Evolutionary conservation across 2,888 invertebrate species (phyloP), one percentile per base, ranked within the genome.

Genomic region (Mylabris sibirica): DNA sequence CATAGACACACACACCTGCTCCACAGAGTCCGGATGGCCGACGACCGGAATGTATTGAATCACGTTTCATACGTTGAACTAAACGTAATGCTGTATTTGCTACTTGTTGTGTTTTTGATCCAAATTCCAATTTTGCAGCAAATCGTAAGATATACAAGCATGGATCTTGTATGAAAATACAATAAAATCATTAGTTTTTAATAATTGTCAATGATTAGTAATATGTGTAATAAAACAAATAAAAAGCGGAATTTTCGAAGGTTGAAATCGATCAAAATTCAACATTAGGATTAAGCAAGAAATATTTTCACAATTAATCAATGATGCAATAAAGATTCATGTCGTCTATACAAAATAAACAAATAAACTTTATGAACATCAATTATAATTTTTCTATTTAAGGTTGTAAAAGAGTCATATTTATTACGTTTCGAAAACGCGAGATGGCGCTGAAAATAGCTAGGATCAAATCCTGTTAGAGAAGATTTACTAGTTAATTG

Each of bases 11-110:
- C 60, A 35, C 60, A 96, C 96, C 96, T 82, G 99, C 99, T 26
- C 99, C 99, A 86, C 99, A 99, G 22, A 99, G 89, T 12, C 99
- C 99, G 0, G 98, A 97, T 1, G 99, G 99, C 76, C 98, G 87
- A 69, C 99, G 88, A 8, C 99, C 99, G 0, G 95, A 96, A 83
- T 98, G 97, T 84, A 99, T 94, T 84, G 97, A 98, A 85, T 99
- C 99, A 79, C 96, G 90, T 85, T 98, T 99, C 99, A 99, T 99
- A 77, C 99, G 89, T 85, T 97, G 94, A 24, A 99, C 96, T 70
- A 99, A 88, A 66, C 99, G 89, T 67, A 97, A 87, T 0, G 99
- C 99, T 2, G 99, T 97, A 89, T 94, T 95, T 66, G 95, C 93
- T 5, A 99, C 98, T 83, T 97, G 96, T 80, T 98, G 96, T 12